Evolutionary conservation across 2,888 invertebrate species (phyloP).

Genomic region (Neocrepidodera transversa): DNA sequence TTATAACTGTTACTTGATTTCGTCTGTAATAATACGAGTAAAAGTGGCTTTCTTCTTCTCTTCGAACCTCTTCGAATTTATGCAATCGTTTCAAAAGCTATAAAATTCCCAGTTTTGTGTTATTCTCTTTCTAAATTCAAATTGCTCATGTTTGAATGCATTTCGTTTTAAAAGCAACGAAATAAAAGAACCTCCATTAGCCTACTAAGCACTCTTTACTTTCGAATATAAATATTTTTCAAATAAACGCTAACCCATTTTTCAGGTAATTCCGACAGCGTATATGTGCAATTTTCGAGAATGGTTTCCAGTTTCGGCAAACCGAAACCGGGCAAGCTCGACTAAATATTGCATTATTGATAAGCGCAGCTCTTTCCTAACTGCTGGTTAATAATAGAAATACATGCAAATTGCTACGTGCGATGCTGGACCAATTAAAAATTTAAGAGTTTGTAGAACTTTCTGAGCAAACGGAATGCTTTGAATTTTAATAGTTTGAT

Average conservation of each 20-base stretch:
- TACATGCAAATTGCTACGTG: constrained; percentile 30
- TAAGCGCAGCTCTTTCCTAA: constrained; percentile 25
- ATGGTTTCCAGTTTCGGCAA: constrained; percentile 6
- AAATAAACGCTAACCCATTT: not conserved
- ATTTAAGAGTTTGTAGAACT: constrained; percentile 19
- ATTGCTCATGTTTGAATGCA: not conserved
- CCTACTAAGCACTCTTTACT: constrained; percentile 6
- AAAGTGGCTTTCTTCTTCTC: too few relatives aligned
- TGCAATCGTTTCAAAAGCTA: not conserved
- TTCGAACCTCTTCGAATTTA: too few relatives aligned
- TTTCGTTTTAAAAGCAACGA: not conserved
- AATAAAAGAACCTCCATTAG: constrained; percentile 6
- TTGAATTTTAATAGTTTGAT: constrained; percentile 16
- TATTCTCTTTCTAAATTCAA: not conserved
- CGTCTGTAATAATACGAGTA: too few relatives aligned
- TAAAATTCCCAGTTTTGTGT: not conserved
- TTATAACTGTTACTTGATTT: too few relatives aligned
- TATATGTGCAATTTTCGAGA: constrained; percentile 1
- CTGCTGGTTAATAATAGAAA: constrained; percentile 31
- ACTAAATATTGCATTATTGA: constrained; percentile 29
- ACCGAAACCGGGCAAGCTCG: not conserved
- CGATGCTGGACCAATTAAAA: constrained; percentile 21
- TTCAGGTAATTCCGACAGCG: not conserved
- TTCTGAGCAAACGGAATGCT: constrained; percentile 7
- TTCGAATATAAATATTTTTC: constrained; percentile 5